Evolutionary conservation across 1,140 invertebrate species (phyloP).

Genomic region (Lamellibrachia luymesi): DNA sequence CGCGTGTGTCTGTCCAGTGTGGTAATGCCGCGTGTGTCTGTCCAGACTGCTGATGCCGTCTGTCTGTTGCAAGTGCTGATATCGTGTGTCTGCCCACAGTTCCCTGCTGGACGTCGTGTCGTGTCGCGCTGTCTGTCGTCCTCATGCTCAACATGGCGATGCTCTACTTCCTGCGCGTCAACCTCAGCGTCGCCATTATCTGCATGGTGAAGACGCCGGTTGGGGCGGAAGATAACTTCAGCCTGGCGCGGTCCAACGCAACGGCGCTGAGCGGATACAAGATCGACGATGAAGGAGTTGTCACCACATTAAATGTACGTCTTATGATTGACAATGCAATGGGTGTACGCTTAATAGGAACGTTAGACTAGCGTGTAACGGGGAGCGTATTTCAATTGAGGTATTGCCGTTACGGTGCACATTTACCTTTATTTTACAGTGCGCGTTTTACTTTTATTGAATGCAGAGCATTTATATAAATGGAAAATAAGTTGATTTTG

Average conservation of each 20-base stretch:
- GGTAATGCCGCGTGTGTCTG: too few relatives aligned
- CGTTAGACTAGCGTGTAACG: neutral
- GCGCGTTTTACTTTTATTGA: too few relatives aligned
- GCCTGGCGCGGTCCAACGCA: neutral
- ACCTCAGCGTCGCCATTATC: conserved; percentile 93
- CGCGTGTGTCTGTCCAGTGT: too few relatives aligned
- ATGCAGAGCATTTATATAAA: too few relatives aligned
- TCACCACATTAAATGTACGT: neutral
- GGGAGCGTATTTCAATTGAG: too few relatives aligned
- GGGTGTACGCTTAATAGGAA: neutral
- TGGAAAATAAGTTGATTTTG: neutral
- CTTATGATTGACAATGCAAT: too few relatives aligned
- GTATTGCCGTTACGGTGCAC: too few relatives aligned
- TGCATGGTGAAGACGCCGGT: conserved; percentile 71
- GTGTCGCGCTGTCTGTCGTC: conserved; percentile 61
- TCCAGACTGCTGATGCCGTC: too few relatives aligned
- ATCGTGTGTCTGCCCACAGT: conserved; percentile 1
- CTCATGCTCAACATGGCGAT: conserved; percentile 67
- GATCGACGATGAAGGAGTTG: neutral
- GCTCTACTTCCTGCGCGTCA: conserved; percentile 86
- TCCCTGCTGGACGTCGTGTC: conserved; percentile 24
- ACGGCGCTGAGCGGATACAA: neutral
- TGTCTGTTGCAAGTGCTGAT: neutral
- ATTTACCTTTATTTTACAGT: too few relatives aligned
- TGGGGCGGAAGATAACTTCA: neutral